Evolutionary conservation across 2,888 invertebrate species (phyloP).

Genomic region (Hipparchia semele): DNA sequence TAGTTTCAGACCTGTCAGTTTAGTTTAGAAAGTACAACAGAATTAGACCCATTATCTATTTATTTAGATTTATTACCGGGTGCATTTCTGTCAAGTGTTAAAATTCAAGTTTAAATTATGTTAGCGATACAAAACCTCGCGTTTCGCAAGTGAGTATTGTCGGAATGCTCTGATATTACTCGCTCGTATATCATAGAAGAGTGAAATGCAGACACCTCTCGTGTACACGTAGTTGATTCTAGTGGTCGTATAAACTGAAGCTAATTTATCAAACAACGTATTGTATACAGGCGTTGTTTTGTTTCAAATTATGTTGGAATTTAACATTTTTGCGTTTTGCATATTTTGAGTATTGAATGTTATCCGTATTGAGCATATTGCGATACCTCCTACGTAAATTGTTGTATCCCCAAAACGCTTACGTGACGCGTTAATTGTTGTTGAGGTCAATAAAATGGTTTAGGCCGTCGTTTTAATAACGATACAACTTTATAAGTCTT

Average conservation of each 20-base stretch:
- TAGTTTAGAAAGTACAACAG: too few species aligned
- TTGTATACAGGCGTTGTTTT: constrained; percentile 1
- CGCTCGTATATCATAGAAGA: constrained; percentile 12
- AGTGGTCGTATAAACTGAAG: constrained; percentile 10
- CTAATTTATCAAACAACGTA: constrained; percentile 21
- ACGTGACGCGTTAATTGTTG: too few species aligned
- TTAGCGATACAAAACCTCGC: not conserved
- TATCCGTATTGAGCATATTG: too few species aligned
- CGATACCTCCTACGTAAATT: too few species aligned
- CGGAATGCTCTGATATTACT: not conserved
- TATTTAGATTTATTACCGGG: too few species aligned
- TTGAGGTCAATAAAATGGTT: too few species aligned
- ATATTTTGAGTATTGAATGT: not conserved
- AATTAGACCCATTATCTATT: too few species aligned
- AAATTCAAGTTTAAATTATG: not conserved
- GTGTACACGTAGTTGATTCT: constrained; percentile 9
- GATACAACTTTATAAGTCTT: too few species aligned
- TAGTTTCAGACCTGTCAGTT: too few species aligned
- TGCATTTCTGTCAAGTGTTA: too few species aligned
- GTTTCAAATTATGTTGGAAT: constrained; percentile 4
- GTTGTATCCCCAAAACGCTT: too few species aligned
- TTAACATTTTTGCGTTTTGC: not conserved
- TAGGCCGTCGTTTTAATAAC: too few species aligned
- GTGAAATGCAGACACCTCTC: constrained; percentile 22
- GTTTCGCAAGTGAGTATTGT: not conserved